Evolutionary conservation across 2,888 invertebrate species (phyloP).

Genomic region (Pristionchus fissidentatus): DNA sequence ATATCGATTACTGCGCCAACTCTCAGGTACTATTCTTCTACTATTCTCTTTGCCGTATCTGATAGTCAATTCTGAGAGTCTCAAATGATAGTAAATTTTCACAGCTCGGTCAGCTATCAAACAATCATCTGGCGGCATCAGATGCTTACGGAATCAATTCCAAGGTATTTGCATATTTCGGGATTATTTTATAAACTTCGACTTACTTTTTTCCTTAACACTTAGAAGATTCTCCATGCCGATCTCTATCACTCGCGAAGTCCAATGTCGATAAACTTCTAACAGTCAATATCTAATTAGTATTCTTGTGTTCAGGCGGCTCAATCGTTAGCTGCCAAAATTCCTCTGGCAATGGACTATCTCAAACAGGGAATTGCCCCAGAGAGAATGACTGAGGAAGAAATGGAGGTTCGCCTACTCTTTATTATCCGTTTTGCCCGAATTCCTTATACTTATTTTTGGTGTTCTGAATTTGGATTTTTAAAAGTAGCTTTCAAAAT

Average conservation of each 20-base stretch:
- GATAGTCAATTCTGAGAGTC: neutral
- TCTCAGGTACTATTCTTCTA: neutral
- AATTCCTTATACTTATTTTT: no score
- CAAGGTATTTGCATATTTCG: no score
- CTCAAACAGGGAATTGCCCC: slow-evolving; percentile 74
- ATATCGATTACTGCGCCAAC: neutral
- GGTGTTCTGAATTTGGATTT: neutral
- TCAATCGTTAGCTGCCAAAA: slow-evolving; percentile 67
- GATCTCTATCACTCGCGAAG: neutral
- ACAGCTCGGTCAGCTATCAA: slow-evolving; percentile 69
- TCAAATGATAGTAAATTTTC: neutral
- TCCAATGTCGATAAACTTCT: neutral
- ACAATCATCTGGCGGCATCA: slow-evolving; percentile 73
- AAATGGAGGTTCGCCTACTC: no score
- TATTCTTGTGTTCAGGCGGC: neutral
- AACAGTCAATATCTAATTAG: neutral
- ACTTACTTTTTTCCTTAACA: no score
- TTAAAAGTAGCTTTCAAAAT: neutral
- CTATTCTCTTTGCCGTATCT: neutral
- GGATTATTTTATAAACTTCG: no score
- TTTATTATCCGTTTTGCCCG: no score
- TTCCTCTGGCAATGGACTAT: slow-evolving; percentile 74
- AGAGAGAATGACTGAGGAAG: slow-evolving; percentile 50
- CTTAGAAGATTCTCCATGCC: no score
- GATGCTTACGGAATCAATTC: slow-evolving; percentile 72